Percentiles rank a stretch among this genome's conserved stretches.
phyloP scores from a whole-genome alignment of 1,140 invertebrate species.

The Dreissena rostriformis region DNA sequence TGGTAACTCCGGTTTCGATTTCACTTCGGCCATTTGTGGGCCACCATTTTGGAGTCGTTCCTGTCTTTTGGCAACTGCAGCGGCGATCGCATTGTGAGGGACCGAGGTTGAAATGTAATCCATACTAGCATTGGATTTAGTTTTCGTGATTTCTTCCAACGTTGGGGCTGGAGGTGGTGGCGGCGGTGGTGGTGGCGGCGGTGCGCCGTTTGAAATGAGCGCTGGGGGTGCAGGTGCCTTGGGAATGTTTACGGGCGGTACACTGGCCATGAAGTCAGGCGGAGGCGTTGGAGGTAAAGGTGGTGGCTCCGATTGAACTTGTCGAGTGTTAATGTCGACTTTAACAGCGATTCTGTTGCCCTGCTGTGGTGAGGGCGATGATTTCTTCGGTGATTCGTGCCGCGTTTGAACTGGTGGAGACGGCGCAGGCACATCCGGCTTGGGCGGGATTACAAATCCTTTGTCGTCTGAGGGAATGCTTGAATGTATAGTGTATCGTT shows the following conservation, averaged over 20 bases:
- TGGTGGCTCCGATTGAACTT: not conserved
- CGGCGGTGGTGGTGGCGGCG: constrained; percentile 59
- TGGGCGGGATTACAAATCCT: constrained; percentile 62
- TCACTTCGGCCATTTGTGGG: constrained; percentile 62
- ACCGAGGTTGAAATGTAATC: constrained; percentile 56
- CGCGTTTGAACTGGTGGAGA: constrained; percentile 44
- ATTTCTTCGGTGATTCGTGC: constrained; percentile 16
- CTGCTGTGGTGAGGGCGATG: constrained; percentile 23
- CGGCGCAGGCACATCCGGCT: constrained; percentile 63
- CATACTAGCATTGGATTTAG: constrained; percentile 55
- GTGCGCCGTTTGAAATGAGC: constrained; percentile 39
- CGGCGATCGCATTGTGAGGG: constrained; percentile 65
- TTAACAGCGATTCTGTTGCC: constrained; percentile 20
- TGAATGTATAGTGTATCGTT: constrained; percentile 63
- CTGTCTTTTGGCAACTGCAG: constrained; percentile 68
- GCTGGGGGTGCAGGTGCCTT: constrained; percentile 26
- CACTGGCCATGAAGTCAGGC: constrained; percentile 4
- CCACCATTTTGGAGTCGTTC: constrained; percentile 69
- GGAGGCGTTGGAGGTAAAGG: constrained; percentile 21
- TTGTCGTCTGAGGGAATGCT: constrained; percentile 61
- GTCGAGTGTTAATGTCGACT: constrained; percentile 18
- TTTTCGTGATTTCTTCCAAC: constrained; percentile 46
- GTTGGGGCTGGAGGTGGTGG: constrained; percentile 62
- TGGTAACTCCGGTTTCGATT: constrained; percentile 37
- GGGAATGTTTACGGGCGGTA: not conserved